These are phyloP conservation scores for Phataginus tricuspis DNA, from an alignment of 2,797 vertebrate species.

Conservation along the genomic window DNA sequence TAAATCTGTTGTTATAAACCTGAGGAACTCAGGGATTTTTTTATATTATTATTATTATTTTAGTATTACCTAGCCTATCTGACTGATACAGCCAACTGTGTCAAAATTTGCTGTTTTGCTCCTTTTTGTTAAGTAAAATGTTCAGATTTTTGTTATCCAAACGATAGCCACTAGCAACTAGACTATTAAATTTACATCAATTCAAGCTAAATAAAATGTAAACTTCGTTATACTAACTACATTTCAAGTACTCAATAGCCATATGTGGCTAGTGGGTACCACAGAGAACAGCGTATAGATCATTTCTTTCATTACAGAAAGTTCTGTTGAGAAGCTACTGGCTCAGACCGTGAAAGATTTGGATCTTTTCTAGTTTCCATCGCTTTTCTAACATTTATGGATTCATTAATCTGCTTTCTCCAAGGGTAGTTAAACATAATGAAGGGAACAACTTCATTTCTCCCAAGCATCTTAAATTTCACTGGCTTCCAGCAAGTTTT, in stretches of 20 bases:
- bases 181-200: background rate
- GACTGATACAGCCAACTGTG: background rate
- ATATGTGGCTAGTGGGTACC: fast-evolving
- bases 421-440: conserved; percentile 31
- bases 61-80: background rate
- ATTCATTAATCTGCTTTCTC: conserved; percentile 37
- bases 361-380: background rate
- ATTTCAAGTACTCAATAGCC: background rate
- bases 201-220: background rate
- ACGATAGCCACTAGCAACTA: background rate
- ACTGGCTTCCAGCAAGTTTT: conserved; percentile 53
- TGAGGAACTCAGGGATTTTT: background rate
- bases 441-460: conserved; percentile 37
- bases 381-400: background rate
- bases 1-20: background rate
- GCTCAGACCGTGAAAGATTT: background rate
- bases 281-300: background rate
- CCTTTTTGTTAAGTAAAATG: background rate
- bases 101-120: background rate
- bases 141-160: background rate
- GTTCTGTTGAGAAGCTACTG: background rate
- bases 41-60: background rate
- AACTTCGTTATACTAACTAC: background rate
- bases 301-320: background rate
- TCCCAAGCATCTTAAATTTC: conserved; percentile 48